Conservation (phyloP, 2,888 invertebrate species). For the Drosophila sordidula region DNA sequence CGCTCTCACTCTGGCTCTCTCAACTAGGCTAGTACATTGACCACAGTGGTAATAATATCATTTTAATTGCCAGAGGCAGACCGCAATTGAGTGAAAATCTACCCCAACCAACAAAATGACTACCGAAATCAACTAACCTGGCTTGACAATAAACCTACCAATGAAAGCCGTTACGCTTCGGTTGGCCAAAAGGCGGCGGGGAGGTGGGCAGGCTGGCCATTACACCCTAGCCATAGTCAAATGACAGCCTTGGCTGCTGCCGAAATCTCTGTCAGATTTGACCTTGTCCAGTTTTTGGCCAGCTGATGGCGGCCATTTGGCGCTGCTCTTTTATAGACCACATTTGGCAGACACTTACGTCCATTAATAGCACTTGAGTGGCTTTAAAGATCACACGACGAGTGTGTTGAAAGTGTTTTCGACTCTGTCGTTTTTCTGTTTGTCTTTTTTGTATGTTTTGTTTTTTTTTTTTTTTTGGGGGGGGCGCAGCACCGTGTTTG, state of each 20-base stretch:
- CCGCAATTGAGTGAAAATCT: conserved; percentile 17
- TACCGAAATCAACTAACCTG: conserved; percentile 22
- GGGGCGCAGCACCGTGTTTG: conserved; percentile 33
- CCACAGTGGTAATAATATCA: conserved; percentile 69
- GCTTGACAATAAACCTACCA: conserved; percentile 20
- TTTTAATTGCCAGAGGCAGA: conserved; percentile 71
- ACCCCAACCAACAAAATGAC: conserved; percentile 13
- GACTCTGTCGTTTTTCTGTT: conserved; percentile 1
- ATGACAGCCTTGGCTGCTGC: conserved; percentile 20
- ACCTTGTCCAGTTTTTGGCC: conserved; percentile 30
- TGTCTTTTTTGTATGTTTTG: background rate
- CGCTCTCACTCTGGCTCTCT: background rate
- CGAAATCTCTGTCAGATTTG: conserved; percentile 26
- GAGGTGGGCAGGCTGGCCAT: background rate
- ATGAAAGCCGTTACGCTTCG: conserved; percentile 23
- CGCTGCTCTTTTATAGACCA: conserved; percentile 44
- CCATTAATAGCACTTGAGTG: conserved; percentile 61
- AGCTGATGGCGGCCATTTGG: conserved; percentile 40
- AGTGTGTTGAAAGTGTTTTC: conserved; percentile 58
- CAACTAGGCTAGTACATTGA: conserved; percentile 43
- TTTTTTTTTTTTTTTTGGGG: background rate
- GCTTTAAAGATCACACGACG: conserved; percentile 22
- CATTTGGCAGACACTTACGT: conserved; percentile 51
- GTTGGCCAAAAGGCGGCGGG: background rate
- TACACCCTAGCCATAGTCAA: conserved; percentile 6